A percentile compares a stretch with the other conserved stretches of the same genome.
These are phyloP conservation scores for Pluvialis apricaria DNA, from an alignment of 2,113 vertebrate genomes.

Conservation along the genomic window DNA sequence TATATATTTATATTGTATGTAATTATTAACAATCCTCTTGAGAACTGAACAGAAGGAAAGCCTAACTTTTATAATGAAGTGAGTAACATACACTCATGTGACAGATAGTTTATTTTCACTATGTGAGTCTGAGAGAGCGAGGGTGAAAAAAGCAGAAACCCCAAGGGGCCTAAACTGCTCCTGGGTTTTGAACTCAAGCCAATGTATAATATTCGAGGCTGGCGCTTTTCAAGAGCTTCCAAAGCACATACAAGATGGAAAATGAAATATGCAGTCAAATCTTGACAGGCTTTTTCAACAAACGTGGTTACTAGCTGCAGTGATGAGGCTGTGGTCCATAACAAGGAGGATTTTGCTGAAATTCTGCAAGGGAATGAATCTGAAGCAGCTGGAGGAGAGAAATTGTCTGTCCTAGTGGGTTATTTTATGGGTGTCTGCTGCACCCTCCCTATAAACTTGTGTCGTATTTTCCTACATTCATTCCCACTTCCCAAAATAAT, in stretches of 20 bases:
- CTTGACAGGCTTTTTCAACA: background rate
- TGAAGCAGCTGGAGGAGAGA: background rate
- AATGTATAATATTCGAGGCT: background rate
- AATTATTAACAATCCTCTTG: background rate
- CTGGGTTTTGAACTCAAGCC: background rate
- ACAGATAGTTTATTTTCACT: constrained; percentile 6
- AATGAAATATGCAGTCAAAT: background rate
- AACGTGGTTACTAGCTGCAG: background rate
- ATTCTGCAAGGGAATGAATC: background rate
- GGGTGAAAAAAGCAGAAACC: background rate
- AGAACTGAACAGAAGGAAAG: background rate
- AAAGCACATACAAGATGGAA: background rate
- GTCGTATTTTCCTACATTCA: background rate
- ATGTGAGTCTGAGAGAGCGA: background rate
- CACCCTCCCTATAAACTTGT: background rate
- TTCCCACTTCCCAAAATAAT: background rate
- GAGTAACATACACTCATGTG: background rate
- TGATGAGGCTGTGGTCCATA: background rate
- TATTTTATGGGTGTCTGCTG: background rate
- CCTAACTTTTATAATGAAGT: background rate
- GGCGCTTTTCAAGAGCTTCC: background rate
- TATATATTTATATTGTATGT: background rate
- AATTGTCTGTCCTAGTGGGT: background rate
- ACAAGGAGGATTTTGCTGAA: background rate
- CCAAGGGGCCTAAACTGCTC: background rate